These are phyloP conservation scores for Drosophila novamexicana DNA, from an alignment of 1,140 invertebrate genomes.

Conservation along the genomic window DNA sequence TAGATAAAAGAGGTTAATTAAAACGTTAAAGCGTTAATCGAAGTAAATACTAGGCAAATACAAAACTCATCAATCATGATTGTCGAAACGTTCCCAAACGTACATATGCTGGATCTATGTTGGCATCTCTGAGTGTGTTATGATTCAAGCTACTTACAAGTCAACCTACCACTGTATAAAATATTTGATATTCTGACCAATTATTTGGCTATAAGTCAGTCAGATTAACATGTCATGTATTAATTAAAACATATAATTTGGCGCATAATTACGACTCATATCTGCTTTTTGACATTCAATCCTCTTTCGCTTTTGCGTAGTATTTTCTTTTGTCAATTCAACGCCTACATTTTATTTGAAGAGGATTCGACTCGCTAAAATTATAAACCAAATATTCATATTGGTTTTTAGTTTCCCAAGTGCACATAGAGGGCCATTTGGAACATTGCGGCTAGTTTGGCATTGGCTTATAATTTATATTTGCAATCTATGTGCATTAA, in stretches of 20 bases:
- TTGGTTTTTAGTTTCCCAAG: slow-evolving; percentile 12
- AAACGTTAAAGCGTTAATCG: neutral
- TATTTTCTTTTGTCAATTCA: too few relatives aligned
- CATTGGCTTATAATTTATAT: slow-evolving; percentile 29
- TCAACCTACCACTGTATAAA: too few relatives aligned
- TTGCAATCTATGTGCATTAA: slow-evolving; percentile 26
- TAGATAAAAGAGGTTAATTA: slow-evolving; percentile 1
- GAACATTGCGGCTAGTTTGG: slow-evolving; percentile 17
- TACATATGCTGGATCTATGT: too few relatives aligned
- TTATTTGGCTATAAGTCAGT: too few relatives aligned
- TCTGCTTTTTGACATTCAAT: too few relatives aligned
- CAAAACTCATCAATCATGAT: neutral
- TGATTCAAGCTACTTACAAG: neutral
- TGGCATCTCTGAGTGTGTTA: too few relatives aligned
- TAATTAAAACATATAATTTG: neutral
- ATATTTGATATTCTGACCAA: too few relatives aligned
- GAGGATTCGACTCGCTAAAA: too few relatives aligned
- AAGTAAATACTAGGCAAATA: neutral
- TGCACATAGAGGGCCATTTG: neutral
- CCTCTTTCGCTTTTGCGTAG: too few relatives aligned
- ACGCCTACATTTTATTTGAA: too few relatives aligned
- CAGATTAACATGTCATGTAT: neutral
- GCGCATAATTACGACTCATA: too few relatives aligned
- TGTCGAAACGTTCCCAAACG: neutral
- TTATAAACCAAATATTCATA: neutral